Evolutionary conservation across 2,888 invertebrate genomes (phyloP), one percentile per base, ranked within the genome.

Genomic region (Lissocephala sabroskyi): DNA sequence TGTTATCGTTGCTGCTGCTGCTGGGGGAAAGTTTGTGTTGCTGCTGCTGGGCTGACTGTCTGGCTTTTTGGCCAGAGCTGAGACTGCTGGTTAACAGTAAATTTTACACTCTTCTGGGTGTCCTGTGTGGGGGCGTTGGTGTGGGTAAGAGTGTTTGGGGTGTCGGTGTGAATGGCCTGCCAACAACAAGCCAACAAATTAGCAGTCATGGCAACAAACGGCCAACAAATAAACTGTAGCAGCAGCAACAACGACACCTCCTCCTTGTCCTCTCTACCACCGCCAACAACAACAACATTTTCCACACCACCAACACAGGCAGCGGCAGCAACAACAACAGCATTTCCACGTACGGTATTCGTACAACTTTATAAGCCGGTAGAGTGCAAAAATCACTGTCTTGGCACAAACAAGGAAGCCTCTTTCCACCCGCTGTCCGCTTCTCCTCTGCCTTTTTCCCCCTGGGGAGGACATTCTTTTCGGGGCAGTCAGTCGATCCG

Each of bases 31-130:
- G 64, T 77, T 74, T 70, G 76, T 74, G 76, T 70, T 73, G 70
- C 56, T 70, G 71, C 62, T 65, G 56, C 65, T 65, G 70, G n/a
- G n/a, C n/a, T n/a, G n/a, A n/a, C 71, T 71, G 68, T 75, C 75
- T 71, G 77, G 68, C 74, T 77, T 77, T 75, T 75, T 75, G 70
- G 70, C 74, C 61, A 73, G 66, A 70, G n/a, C 68, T 73, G 65
- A 75, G 64, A 71, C 70, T 68, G 66, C 66, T 59, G 66, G 73
- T 73, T 73, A 73, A 73, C 76, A 73, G 73, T 62, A 64, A 66
- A 73, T 68, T 74, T 67, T 71, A 61, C 74, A 68, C 70, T 75
- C 56, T 58, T 53, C 49, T n/a, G n/a, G n/a, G n/a, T n/a, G n/a
- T n/a, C n/a, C n/a, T n/a, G n/a, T n/a, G n/a, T n/a, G n/a, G n/a